Evolutionary conservation across 2,888 invertebrate species (phyloP).

Genomic region (Lysandra coridon): DNA sequence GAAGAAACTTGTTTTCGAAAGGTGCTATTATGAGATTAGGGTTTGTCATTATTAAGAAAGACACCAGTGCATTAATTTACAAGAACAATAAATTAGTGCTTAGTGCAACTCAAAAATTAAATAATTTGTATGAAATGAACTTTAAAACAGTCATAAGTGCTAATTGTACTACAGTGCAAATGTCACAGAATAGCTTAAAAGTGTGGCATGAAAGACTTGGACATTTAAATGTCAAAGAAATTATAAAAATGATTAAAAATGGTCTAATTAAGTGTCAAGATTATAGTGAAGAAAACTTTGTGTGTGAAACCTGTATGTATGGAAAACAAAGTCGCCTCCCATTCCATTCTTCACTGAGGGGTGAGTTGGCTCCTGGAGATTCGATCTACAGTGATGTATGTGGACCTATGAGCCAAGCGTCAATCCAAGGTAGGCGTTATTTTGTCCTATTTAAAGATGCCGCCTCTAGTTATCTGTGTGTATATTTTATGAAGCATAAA

Average conservation of each 20-base stretch:
- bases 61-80: slow-evolving; percentile 36
- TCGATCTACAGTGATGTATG: slow-evolving; percentile 44
- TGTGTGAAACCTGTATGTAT: slow-evolving; percentile 43
- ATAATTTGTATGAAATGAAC: slow-evolving; percentile 40
- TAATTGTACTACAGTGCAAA: too few species aligned
- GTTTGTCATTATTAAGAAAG: not conserved
- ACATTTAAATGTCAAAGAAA: slow-evolving; percentile 40
- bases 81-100: slow-evolving; percentile 36
- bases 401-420: slow-evolving; percentile 41
- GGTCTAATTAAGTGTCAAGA: slow-evolving; percentile 28
- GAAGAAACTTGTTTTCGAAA: slow-evolving; percentile 39
- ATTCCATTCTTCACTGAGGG: slow-evolving; percentile 41
- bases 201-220: slow-evolving; percentile 42
- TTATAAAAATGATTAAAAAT: slow-evolving; percentile 35
- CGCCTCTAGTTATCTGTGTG: slow-evolving; percentile 43
- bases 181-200: slow-evolving; percentile 36
- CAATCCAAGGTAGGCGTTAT: slow-evolving; percentile 42
- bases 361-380: slow-evolving; percentile 41
- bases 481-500: slow-evolving; percentile 44
- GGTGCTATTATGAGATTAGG: slow-evolving; percentile 13
- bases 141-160: slow-evolving; percentile 34
- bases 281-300: slow-evolving; percentile 32
- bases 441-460: slow-evolving; percentile 46
- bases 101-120: slow-evolving; percentile 36
- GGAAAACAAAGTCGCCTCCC: slow-evolving; percentile 40